Conservation (phyloP, 2,113 vertebrate species). For the Cyrtonyx montezumae region DNA sequence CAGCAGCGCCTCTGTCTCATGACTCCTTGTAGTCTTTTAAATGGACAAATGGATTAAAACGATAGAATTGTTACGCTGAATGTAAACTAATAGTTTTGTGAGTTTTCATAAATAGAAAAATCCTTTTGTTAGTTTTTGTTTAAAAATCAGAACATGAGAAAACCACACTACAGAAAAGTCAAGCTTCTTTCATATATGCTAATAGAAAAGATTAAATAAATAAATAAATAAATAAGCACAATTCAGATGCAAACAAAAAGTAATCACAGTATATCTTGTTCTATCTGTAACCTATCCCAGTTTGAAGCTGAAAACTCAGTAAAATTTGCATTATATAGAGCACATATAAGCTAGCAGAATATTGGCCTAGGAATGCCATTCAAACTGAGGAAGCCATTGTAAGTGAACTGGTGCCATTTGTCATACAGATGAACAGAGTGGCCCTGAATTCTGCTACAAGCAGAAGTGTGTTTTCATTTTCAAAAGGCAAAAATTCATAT, state of each 20-base stretch:
- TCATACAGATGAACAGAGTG: neutral
- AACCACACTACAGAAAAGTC: neutral
- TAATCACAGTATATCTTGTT: neutral
- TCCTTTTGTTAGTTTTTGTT: neutral
- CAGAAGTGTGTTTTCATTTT: neutral
- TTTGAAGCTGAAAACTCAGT: neutral
- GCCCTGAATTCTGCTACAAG: neutral
- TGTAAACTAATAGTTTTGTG: neutral
- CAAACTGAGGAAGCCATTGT: neutral
- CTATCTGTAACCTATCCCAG: neutral
- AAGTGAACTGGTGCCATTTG: neutral
- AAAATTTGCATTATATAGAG: neutral
- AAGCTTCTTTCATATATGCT: neutral
- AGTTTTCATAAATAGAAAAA: neutral
- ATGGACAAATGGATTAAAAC: neutral
- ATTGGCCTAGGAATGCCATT: rapidly evolving
- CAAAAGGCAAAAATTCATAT: neutral
- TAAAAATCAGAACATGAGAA: neutral
- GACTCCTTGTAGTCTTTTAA: neutral
- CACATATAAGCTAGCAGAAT: neutral
- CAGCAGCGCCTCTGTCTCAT: neutral
- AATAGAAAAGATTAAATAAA: neutral
- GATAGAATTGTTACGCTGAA: neutral
- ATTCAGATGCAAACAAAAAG: neutral
- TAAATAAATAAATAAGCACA: neutral